Percentiles rank a stretch among this genome's conserved stretches.
These are phyloP conservation scores for Lepidurus couesii DNA, from an alignment of 1,140 invertebrate genomes.

Conservation along the genomic window DNA sequence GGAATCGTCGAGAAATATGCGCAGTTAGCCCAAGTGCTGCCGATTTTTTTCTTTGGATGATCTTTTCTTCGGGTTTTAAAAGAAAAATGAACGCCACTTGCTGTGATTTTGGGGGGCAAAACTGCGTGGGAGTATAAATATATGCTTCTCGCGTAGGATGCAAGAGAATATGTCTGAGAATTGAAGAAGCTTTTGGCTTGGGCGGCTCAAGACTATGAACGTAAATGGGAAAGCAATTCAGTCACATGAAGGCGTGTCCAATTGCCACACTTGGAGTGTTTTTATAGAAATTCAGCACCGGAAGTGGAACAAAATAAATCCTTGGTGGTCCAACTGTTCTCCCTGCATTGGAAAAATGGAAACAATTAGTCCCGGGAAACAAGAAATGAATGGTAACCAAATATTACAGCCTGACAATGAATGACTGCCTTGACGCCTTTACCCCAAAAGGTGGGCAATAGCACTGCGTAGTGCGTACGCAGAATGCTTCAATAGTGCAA, in stretches of 20 bases:
- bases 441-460: background rate
- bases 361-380: conserved; percentile 5
- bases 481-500: background rate
- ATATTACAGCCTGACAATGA: background rate
- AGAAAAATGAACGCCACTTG: too few species aligned
- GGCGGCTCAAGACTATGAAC: too few species aligned
- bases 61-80: too few species aligned
- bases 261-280: background rate
- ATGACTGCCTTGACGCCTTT: background rate
- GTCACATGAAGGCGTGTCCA: background rate
- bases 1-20: background rate
- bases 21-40: background rate
- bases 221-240: too few species aligned
- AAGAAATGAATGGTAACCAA: background rate
- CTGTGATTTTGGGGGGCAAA: too few species aligned
- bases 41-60: background rate
- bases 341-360: background rate
- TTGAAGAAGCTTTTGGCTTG: too few species aligned
- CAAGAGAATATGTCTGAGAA: too few species aligned
- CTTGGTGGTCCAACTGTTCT: conserved; percentile 7
- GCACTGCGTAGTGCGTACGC: conserved; percentile 13
- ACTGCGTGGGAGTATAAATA: too few species aligned
- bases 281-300: background rate
- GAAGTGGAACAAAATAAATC: background rate
- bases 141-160: too few species aligned